Evolutionary conservation across 92 coral and sea anemone genomes (phyloP).

Genomic region (Epizoanthus rinbou): DNA sequence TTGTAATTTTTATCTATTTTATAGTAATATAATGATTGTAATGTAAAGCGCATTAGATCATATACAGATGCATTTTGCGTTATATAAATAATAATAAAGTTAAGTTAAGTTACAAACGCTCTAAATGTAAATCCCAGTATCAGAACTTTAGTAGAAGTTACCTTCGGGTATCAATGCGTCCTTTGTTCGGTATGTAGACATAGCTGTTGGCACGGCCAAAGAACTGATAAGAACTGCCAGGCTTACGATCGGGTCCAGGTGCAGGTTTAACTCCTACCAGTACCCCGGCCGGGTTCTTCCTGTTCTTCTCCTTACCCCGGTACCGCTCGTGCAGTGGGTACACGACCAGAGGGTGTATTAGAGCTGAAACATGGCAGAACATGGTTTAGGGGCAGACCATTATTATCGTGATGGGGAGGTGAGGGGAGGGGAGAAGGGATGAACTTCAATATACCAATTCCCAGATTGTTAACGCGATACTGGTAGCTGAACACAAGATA

Average conservation of each 20-base stretch:
- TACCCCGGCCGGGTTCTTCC: constrained; percentile 18
- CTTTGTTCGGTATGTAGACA: constrained; percentile 23
- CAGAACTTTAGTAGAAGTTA: not conserved
- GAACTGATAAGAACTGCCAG: constrained; percentile 8
- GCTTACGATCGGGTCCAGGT: constrained; percentile 1
- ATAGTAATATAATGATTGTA: too few relatives aligned
- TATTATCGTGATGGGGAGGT: too few relatives aligned
- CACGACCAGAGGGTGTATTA: constrained; percentile 39
- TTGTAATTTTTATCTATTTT: too few relatives aligned
- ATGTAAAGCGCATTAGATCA: too few relatives aligned
- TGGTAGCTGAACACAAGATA: not conserved
- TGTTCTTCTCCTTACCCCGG: constrained; percentile 43
- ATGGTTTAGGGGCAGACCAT: too few relatives aligned
- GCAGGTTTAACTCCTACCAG: not conserved
- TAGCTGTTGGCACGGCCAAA: constrained; percentile 10
- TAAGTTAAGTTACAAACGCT: too few relatives aligned
- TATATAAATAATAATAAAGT: too few relatives aligned
- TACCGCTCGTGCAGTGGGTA: constrained; percentile 45
- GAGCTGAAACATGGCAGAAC: constrained; percentile 5
- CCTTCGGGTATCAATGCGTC: constrained; percentile 25
- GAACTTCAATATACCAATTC: too few relatives aligned
- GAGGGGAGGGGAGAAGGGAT: too few relatives aligned
- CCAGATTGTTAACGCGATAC: too few relatives aligned
- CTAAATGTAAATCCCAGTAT: too few relatives aligned
- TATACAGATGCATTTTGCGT: too few relatives aligned